Evolutionary conservation across 92 coral and sea anemone genomes (phyloP).

Genomic region (Desmophyllum pertusum): DNA sequence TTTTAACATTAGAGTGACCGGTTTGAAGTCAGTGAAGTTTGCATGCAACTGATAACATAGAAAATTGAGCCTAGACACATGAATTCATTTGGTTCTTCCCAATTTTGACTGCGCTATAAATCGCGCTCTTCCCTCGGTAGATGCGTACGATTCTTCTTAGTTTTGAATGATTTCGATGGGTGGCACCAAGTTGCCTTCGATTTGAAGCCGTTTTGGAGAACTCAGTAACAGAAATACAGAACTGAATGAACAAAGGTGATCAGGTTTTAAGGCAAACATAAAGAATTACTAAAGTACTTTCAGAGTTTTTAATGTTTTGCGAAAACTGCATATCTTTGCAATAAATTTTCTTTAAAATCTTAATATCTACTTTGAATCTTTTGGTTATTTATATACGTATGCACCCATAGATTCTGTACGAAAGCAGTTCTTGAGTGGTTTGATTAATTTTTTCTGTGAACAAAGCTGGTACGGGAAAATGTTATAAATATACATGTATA

Average conservation of each 20-base stretch:
- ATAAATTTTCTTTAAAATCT: too few species aligned
- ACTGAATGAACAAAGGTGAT: not conserved
- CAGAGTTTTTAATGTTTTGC: too few species aligned
- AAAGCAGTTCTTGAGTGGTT: not conserved
- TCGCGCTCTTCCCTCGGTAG: too few species aligned
- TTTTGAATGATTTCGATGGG: too few species aligned
- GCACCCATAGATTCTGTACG: not conserved
- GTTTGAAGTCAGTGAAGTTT: not conserved
- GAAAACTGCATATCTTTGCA: too few species aligned
- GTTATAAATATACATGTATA: too few species aligned
- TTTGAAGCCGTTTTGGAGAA: not conserved
- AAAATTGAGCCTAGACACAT: too few species aligned
- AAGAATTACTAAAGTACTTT: too few species aligned
- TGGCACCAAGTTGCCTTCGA: not conserved
- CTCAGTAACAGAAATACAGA: not conserved
- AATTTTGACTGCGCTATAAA: too few species aligned
- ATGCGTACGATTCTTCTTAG: too few species aligned
- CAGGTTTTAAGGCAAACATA: not conserved
- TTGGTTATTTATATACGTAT: not conserved
- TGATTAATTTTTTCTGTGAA: too few species aligned
- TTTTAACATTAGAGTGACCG: not conserved
- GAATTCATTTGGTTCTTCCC: not conserved
- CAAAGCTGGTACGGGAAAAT: too few species aligned
- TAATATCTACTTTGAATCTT: not conserved
- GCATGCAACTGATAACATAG: not conserved